Conservation (phyloP, 2,113 vertebrate genomes). For the Prunella fulvescens region DNA sequence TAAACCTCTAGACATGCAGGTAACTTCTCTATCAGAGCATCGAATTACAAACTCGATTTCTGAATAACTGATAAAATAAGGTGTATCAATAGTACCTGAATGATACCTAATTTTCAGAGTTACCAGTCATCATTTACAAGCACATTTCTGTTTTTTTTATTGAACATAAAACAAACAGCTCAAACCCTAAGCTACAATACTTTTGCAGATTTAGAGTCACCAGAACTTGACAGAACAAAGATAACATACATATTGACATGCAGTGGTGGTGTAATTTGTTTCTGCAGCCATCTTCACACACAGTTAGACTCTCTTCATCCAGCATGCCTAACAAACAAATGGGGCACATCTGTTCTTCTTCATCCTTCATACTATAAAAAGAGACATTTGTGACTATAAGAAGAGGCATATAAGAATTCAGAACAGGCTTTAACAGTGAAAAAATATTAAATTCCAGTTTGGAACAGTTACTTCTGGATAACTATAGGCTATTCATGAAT, state of each 20-base stretch:
- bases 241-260: slow-evolving; percentile 90
- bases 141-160: not conserved
- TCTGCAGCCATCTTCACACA: slow-evolving; percentile 86
- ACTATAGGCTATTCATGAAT: not conserved
- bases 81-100: not conserved
- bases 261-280: slow-evolving; percentile 92
- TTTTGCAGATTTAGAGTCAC: not conserved
- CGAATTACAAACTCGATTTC: not conserved
- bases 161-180: not conserved
- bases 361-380: slow-evolving; percentile 82
- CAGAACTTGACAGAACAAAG: not conserved
- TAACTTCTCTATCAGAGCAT: not conserved
- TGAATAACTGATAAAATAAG: not conserved
- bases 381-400: not conserved
- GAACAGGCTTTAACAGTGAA: not conserved
- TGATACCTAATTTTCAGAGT: not conserved
- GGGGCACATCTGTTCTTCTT: slow-evolving; percentile 92
- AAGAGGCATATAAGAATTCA: not conserved
- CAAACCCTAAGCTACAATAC: not conserved
- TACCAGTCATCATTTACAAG: not conserved
- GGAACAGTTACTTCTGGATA: not conserved
- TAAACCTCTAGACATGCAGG: not conserved
- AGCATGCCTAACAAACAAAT: slow-evolving; percentile 91
- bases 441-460: not conserved
- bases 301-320: slow-evolving; percentile 81